Conservation (phyloP, 2,113 vertebrate genomes). For the Sphyrna mokarran region DNA sequence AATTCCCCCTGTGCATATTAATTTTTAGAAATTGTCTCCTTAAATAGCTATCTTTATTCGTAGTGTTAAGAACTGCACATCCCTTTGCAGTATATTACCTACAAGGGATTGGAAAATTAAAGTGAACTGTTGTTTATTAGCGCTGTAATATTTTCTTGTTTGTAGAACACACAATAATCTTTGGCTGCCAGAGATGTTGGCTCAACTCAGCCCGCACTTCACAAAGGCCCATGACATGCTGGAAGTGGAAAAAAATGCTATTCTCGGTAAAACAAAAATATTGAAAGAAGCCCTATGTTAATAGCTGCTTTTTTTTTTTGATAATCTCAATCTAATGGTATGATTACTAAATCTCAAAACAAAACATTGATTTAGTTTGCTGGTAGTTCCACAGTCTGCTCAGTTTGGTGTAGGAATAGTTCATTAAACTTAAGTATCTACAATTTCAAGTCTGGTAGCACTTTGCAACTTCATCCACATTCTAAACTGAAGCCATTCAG, state of each 20-base stretch:
- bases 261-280: conserved; percentile 71
- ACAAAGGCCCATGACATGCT: conserved; percentile 73
- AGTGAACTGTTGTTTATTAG: neutral
- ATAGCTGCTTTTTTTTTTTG: neutral
- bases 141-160: conserved; percentile 45
- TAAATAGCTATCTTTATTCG: neutral
- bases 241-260: conserved; percentile 79
- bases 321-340: neutral
- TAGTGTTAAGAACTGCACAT: neutral
- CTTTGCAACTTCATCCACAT: neutral
- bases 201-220: conserved; percentile 76
- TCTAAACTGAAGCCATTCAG: neutral
- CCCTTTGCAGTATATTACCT: neutral
- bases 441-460: neutral
- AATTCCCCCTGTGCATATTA: neutral
- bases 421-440: neutral
- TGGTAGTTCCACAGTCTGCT: neutral
- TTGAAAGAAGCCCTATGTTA: neutral
- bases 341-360: neutral
- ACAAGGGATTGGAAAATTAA: neutral
- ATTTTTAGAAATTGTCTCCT: neutral
- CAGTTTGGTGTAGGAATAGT: neutral
- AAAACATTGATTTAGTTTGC: neutral
- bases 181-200: conserved; percentile 76
- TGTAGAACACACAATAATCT: conserved; percentile 82